Conservation (phyloP, 2,888 invertebrate genomes). For the Amaurobius ferox region DNA sequence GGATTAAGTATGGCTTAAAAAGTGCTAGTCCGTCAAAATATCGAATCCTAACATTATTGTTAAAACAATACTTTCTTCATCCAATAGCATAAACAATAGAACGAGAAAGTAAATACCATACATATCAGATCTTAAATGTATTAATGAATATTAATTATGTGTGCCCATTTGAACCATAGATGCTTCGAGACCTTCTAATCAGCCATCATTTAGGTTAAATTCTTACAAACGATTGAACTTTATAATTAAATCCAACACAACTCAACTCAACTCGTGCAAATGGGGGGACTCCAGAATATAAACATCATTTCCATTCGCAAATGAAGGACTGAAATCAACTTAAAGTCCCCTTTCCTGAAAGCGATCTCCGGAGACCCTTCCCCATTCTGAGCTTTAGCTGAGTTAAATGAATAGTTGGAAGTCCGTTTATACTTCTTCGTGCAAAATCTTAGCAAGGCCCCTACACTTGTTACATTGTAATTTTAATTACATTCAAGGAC, state of each 20-base stretch:
- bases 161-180: too few species aligned
- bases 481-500: slow-evolving; percentile 64
- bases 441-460: slow-evolving; percentile 18
- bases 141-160: too few species aligned
- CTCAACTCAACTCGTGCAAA: slow-evolving; percentile 25
- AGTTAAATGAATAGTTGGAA: slow-evolving; percentile 59
- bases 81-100: too few species aligned
- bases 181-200: too few species aligned
- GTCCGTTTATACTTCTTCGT: slow-evolving; percentile 47
- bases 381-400: background rate
- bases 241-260: slow-evolving; percentile 45
- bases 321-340: slow-evolving; percentile 59
- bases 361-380: slow-evolving; percentile 29
- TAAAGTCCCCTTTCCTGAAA: slow-evolving; percentile 25
- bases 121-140: too few species aligned
- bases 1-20: too few species aligned
- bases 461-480: slow-evolving; percentile 57
- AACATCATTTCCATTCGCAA: slow-evolving; percentile 69
- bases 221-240: slow-evolving; percentile 39
- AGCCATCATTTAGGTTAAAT: background rate
- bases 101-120: too few species aligned
- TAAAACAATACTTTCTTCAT: too few species aligned
- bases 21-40: too few species aligned
- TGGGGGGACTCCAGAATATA: slow-evolving; percentile 45
- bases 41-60: too few species aligned